Conservation (phyloP, 2,113 vertebrate species). For the Psophia crepitans region DNA sequence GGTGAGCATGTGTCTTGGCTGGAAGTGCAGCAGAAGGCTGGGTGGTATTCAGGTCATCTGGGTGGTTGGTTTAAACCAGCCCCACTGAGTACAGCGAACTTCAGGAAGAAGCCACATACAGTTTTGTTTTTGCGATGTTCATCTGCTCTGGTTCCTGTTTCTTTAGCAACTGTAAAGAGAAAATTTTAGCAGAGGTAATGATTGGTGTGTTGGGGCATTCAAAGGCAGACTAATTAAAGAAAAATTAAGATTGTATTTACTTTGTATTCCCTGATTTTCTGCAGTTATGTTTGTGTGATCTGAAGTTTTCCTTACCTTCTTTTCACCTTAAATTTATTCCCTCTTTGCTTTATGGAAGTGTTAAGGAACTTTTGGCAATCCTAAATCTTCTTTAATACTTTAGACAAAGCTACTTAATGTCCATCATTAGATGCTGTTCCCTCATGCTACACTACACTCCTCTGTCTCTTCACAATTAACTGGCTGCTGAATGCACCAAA, state of each 20-base stretch:
- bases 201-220: neutral
- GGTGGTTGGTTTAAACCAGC: neutral
- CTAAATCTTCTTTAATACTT: neutral
- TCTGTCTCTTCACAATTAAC: neutral
- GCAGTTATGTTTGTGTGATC: neutral
- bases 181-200: neutral
- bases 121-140: fast-evolving
- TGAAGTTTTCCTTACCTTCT: neutral
- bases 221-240: neutral
- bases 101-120: neutral
- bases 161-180: neutral
- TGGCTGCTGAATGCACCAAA: neutral
- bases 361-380: neutral
- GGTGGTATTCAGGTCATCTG: fast-evolving
- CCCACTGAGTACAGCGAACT: neutral
- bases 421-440: fast-evolving
- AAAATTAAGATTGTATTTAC: neutral
- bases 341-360: neutral
- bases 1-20: fast-evolving
- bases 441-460: neutral
- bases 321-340: neutral
- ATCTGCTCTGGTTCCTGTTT: neutral
- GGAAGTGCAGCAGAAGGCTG: neutral
- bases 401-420: neutral
- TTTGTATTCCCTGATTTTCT: neutral